Conservation (phyloP, 2,888 invertebrate species). For the Cantharis flavilabris region DNA sequence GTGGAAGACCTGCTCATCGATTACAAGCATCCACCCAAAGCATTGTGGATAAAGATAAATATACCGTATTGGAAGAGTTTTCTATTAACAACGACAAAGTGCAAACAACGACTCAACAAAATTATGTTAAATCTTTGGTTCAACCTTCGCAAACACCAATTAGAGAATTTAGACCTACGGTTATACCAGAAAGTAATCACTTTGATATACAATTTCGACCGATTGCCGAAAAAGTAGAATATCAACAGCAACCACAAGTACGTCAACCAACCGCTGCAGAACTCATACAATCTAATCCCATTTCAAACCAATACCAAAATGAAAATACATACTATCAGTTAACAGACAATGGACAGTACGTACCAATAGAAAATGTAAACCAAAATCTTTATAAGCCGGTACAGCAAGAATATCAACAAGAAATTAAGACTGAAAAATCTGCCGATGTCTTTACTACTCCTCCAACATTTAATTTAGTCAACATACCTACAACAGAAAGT, state of each 20-base stretch:
- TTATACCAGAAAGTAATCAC: neutral
- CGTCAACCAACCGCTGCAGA: constrained; percentile 39
- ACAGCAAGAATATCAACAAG: constrained; percentile 5
- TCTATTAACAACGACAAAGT: constrained; percentile 31
- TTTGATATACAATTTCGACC: neutral
- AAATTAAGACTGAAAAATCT: neutral
- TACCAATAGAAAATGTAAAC: constrained; percentile 9
- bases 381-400: constrained; percentile 7
- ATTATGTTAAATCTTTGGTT: neutral
- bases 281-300: neutral
- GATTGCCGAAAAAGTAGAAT: neutral
- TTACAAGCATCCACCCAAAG: constrained; percentile 17
- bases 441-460: neutral
- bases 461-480: neutral
- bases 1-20: neutral
- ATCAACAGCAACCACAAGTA: constrained; percentile 41
- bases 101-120: constrained; percentile 11
- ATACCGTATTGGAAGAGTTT: constrained; percentile 49
- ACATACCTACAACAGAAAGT: neutral
- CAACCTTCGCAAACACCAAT: neutral
- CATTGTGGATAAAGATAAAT: constrained; percentile 37
- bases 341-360: neutral
- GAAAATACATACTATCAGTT: neutral
- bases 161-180: neutral
- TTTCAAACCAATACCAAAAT: neutral